Evolutionary conservation across 1,140 invertebrate genomes (phyloP).

Genomic region (Bombus superbus): DNA sequence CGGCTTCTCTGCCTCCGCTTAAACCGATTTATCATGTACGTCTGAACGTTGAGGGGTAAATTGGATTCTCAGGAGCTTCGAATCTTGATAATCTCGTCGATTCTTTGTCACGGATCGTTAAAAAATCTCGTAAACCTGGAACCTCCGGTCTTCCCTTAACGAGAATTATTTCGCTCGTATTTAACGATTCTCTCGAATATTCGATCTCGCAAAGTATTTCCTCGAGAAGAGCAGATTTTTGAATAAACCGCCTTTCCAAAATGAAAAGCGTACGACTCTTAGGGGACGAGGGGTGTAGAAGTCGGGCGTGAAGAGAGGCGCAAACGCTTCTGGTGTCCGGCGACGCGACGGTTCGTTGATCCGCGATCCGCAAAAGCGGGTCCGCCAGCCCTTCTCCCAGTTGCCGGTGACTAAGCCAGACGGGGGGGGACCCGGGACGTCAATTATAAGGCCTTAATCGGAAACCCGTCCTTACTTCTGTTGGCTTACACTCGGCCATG

Average conservation of each 20-base stretch:
- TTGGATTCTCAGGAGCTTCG: conserved; percentile 45
- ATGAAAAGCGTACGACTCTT: conserved; percentile 19
- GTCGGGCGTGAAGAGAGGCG: conserved; percentile 52
- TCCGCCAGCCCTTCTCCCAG: conserved; percentile 71
- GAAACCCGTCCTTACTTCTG: conserved; percentile 81
- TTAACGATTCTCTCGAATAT: too few relatives aligned
- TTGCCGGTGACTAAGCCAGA: conserved; percentile 79
- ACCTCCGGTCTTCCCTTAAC: not conserved
- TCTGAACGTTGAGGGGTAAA: conserved; percentile 45
- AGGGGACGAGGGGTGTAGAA: conserved; percentile 33
- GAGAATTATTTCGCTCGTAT: too few relatives aligned
- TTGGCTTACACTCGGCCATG: conserved; percentile 74
- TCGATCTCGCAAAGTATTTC: too few relatives aligned
- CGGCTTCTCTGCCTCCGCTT: conserved; percentile 44
- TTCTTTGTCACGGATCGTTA: conserved; percentile 23
- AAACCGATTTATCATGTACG: conserved; percentile 66
- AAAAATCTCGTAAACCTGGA: not conserved
- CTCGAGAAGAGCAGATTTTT: too few relatives aligned
- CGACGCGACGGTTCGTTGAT: conserved; percentile 78
- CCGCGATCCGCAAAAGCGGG: conserved; percentile 73
- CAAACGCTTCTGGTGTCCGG: conserved; percentile 45
- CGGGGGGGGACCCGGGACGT: conserved; percentile 74
- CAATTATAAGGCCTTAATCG: conserved; percentile 82
- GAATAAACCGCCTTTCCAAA: too few relatives aligned
- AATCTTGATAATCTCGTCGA: conserved; percentile 42